A percentile compares a stretch with the other conserved stretches of the same genome.
Conservation (phyloP, 2,888 invertebrate genomes). For the Himalopsyche kuldschensis region DNA sequence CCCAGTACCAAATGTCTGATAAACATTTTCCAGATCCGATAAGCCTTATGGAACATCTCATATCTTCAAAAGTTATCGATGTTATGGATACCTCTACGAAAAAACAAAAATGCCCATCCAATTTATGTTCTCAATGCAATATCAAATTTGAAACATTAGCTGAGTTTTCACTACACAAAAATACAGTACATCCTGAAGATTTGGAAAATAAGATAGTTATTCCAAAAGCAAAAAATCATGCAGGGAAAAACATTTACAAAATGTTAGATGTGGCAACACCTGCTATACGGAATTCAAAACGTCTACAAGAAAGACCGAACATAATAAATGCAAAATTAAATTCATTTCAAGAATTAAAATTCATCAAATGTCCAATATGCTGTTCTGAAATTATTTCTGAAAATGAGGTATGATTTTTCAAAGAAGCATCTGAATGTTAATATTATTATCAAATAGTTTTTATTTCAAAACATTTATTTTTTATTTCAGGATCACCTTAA, state of each 20-base stretch:
- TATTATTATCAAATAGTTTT: too few species aligned
- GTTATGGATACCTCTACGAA: neutral
- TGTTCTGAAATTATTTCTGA: too few species aligned
- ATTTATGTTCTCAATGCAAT: neutral
- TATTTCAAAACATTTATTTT: neutral
- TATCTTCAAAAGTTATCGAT: neutral
- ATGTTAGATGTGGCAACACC: neutral
- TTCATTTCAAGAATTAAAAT: too few species aligned
- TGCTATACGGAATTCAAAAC: neutral
- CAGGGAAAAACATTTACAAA: neutral
- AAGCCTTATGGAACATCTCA: neutral
- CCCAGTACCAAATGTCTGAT: neutral
- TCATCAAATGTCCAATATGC: too few species aligned
- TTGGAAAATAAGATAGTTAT: neutral
- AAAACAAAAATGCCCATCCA: neutral
- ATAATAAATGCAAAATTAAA: too few species aligned
- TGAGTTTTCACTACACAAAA: neutral
- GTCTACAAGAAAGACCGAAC: neutral
- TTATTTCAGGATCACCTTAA: neutral
- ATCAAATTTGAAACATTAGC: neutral
- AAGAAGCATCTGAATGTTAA: too few species aligned
- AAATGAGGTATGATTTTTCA: too few species aligned
- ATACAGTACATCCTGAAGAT: neutral
- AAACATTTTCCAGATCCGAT: neutral
- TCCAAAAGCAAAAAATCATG: neutral